These are phyloP conservation scores for Cynoglossus semilaevis DNA, from an alignment of 2,113 vertebrate genomes.

Conservation along the genomic window DNA sequence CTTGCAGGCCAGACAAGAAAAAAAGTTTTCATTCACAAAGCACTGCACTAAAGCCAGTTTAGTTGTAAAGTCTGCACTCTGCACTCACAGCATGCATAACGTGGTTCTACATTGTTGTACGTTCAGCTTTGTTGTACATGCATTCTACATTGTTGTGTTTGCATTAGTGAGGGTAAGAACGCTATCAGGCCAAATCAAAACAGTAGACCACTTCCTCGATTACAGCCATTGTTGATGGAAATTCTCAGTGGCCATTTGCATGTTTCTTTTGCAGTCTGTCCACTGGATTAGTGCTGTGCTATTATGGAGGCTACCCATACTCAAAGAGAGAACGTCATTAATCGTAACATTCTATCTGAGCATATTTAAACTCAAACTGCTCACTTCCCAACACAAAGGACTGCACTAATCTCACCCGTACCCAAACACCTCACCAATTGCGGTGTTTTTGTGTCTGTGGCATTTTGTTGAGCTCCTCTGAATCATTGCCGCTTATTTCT, in stretches of 20 bases:
- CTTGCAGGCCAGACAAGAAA: constrained; percentile 61
- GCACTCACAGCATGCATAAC: constrained; percentile 52
- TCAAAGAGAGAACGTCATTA: constrained; percentile 54
- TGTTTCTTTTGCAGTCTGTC: constrained; percentile 45
- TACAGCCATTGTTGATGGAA: constrained; percentile 28
- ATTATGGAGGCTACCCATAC: constrained; percentile 38
- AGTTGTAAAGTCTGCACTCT: constrained; percentile 33
- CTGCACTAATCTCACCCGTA: constrained; percentile 25
- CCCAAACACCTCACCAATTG: constrained; percentile 56
- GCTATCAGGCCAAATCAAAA: constrained; percentile 42
- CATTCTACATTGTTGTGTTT: constrained; percentile 29
- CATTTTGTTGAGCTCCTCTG: constrained; percentile 60
- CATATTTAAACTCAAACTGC: constrained; percentile 41
- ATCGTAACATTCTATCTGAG: constrained; percentile 60
- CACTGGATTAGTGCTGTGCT: constrained; percentile 55
- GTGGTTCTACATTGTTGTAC: no score
- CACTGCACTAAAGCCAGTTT: no score
- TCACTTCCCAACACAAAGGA: constrained; percentile 1
- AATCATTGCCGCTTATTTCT: constrained; percentile 73
- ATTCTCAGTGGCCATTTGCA: constrained; percentile 43
- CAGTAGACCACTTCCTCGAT: constrained; percentile 25
- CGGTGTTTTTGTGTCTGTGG: constrained; percentile 60
- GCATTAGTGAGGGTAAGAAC: constrained; percentile 21
- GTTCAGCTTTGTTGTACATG: no score
- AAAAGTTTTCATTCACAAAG: no score